Base-by-base conservation (phyloP, 2,797 vertebrate genomes). In the Coranthus polyacanthus region DNA sequence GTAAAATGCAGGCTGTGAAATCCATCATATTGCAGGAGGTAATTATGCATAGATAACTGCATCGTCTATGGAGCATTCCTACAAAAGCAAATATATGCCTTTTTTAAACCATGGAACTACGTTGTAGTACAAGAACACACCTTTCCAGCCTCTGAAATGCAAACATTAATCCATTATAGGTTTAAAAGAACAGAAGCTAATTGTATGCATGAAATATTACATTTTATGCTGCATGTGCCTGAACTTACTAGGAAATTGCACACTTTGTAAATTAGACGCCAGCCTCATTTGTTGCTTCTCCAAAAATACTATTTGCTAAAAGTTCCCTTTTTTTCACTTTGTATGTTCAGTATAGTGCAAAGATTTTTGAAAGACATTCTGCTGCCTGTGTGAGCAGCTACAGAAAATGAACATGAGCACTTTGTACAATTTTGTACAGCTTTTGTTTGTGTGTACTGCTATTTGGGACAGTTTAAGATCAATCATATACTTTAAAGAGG, bases 41-140 rank as follows among this genome's bases (percentile, higher is more conserved):
- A 92, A 94, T 92, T 93, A 90, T 79, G 84, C 89, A 73, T 83
- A 57, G 64, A 85, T 92, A 91, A 93, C 88, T 90, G 78, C 69
- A 83, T 86, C 47, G 67, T 77, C 79, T 77, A 73, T 60, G 41
- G 18, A 72, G 70, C 61, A 76, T 83, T 86, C 62, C 41, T 47
- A 82, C 79, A 73, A 83, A 78, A 75, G 63, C 70, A 89, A 89
- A 88, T 83, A 75, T 64, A 62, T 46, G 38, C 32, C 47, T 66
- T 55, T 79, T 79, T 70, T 71, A 47, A 81, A 59, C 32, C 49
- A 46, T 49, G 45, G 32, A 80, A 78, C 75, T 62, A 70, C 52
- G 56, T 64, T 69, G 65, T 65, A 68, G 22, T 7, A 22, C 36
- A 53, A 55, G 44, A 29, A 26, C 3, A 26, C 24, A 6, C 6